Conservation (phyloP, 2,797 vertebrate species). For the Labroides dimidiatus region DNA sequence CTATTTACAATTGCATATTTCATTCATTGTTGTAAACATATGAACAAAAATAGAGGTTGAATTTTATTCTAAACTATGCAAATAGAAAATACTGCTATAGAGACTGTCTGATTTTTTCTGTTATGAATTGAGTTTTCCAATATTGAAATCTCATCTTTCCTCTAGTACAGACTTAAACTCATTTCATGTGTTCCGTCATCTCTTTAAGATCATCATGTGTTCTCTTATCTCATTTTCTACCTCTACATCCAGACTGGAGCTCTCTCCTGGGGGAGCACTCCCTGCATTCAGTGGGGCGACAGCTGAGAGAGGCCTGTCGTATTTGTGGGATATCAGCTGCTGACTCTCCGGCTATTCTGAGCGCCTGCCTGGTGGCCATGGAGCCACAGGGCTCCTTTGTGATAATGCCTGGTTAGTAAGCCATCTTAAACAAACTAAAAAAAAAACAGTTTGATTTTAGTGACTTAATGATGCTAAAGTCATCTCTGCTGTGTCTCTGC, state of each 20-base stretch:
- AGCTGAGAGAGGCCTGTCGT: conserved; percentile 94
- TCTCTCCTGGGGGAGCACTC: conserved; percentile 96
- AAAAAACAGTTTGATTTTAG: not conserved
- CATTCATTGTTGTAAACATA: no score
- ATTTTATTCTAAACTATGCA: no score
- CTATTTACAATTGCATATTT: no score
- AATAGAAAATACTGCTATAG: no score
- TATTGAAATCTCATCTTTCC: no score
- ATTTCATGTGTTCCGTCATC: no score
- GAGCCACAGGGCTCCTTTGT: conserved; percentile 98
- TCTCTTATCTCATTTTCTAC: not conserved
- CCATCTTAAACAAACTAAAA: no score
- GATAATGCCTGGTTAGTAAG: conserved; percentile 93
- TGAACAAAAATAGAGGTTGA: no score
- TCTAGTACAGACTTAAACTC: no score
- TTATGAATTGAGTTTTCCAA: no score
- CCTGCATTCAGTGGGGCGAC: conserved; percentile 94
- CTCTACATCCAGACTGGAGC: conserved; percentile 90
- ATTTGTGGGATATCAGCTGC: conserved; percentile 95
- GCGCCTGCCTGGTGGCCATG: conserved; percentile 98
- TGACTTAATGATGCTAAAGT: not conserved
- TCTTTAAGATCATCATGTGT: no score
- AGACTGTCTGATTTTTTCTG: no score
- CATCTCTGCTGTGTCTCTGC: conserved; percentile 20
- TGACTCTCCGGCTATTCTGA: conserved; percentile 95